Conservation (phyloP, 2,888 invertebrate genomes). For the Nomada hirtipes region DNA sequence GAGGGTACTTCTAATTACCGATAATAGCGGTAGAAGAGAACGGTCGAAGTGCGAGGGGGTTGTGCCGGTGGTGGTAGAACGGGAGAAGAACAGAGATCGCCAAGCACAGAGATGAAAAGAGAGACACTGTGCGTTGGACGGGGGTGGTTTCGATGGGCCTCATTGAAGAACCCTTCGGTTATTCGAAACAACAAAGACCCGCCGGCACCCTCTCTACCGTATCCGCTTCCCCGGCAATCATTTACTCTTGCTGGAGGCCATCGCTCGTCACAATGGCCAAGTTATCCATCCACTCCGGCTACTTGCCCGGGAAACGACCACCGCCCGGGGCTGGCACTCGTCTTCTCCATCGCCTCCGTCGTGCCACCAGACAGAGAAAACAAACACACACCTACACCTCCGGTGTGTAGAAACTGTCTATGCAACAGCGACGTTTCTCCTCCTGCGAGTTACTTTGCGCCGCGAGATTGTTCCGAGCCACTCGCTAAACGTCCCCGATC, state of each 20-base stretch:
- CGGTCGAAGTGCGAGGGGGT: constrained; percentile 51
- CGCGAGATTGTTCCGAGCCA: constrained; percentile 65
- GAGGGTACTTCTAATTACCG: constrained; percentile 83
- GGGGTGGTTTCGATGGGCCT: constrained; percentile 69
- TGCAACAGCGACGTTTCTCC: constrained; percentile 11
- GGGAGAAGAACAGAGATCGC: constrained; percentile 18
- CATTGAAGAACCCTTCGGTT: constrained; percentile 79
- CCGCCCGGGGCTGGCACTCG: constrained; percentile 73
- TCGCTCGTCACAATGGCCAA: constrained; percentile 82
- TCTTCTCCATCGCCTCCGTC: constrained; percentile 70
- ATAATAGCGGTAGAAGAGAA: constrained; percentile 75
- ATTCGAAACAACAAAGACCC: constrained; percentile 83
- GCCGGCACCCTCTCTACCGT: constrained; percentile 78
- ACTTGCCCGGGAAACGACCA: constrained; percentile 79
- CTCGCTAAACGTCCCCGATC: constrained; percentile 60
- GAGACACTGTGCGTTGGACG: constrained; percentile 34
- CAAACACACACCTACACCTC: constrained; percentile 43
- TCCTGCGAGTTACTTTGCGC: constrained; percentile 51
- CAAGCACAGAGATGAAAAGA: constrained; percentile 20
- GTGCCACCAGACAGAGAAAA: constrained; percentile 52
- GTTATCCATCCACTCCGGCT: constrained; percentile 82
- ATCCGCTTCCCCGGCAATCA: constrained; percentile 81
- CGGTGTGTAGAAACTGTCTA: background rate
- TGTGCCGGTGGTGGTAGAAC: background rate
- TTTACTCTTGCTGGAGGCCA: constrained; percentile 83